Evolutionary conservation across 2,113 vertebrate species (phyloP), one percentile per base, ranked within the genome.

Genomic region (Puma concolor): DNA sequence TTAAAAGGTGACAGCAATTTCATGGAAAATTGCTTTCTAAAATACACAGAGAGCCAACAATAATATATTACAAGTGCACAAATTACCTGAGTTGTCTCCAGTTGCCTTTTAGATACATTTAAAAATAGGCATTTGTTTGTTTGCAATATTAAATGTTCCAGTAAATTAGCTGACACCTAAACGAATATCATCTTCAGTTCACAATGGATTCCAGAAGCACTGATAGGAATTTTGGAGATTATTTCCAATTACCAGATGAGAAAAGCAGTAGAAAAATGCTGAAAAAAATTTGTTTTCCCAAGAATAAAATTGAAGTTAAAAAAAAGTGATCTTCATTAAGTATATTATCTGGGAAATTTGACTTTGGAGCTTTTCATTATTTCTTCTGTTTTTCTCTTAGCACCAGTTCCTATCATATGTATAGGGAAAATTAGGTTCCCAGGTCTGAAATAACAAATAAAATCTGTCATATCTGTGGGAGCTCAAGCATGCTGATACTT

Each of bases 11-110:
- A 86, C 41, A 74, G 23, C 33, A 93, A 94, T 97, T 97, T 96
- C 77, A 96, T 79, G 38, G 90, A 69, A 97, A 97, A 97, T 79
- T 96, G n/a, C 90, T 96, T 97, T 92, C 63, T 33, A 90, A 87
- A 95, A 86, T 92, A 88, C 60, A 92, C 64, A 94, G 48, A 90
- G 52, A 92, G 44, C 60, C 64, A 91, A 85, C n/a, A 92, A 91
- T 72, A 60, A 87, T 41, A 94, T 71, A 88, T 94, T 74, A 71
- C 64, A 91, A 94, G 44, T 92, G 16, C 13, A 60, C 31, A 85
- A 94, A 95, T 95, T 95, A 69, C 54, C 44, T 36, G 94, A 94
- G 60, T 92, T 96, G 72, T 84, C 54, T 94, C 52, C 60, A 52
- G 38, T 94, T 95, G 13, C 48, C 41, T 90, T 90, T 97, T 91